Base-by-base conservation (phyloP, 2,888 invertebrate genomes). In the Rhagonycha fulva region DNA sequence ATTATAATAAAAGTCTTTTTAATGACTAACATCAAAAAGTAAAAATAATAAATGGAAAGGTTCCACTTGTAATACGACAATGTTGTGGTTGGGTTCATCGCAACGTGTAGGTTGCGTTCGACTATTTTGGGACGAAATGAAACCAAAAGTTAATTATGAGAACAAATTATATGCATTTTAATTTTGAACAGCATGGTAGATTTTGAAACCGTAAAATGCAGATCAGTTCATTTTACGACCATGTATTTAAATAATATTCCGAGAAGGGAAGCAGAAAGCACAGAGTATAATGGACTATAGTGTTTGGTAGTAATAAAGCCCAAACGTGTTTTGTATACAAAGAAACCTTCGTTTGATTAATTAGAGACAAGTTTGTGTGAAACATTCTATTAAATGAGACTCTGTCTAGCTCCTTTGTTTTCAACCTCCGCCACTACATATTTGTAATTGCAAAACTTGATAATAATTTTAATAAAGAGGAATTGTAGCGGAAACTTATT, bases 291-390 rank as follows among this genome's bases (percentile, higher is more conserved):
- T 74, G 73, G 68, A 76, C 74, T 76, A 76, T 71, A 76, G 68
- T 74, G 76, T 76, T 76, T 71, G 76, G 68, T 74, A 74, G 74
- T 74, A 76, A 74, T 76, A 76, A 76, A 76, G 70, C 74, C 74
- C 47, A 71, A 74, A 76, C 76, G 76, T 76, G 76, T 76, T 76
- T 74, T 71, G 76, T 76, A 76, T 76, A 76, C 76, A 76, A 76
- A 76, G 76, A 71, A 74, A 74, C 71, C 71, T 71, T 74, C 74
- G 32, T 71, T 74, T 76, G 76, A 76, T 76, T 76, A 76, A 76
- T 76, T 74, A 71, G 74, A 76, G 74, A 74, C 74, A 74, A 74
- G 71, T 76, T 74, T 76, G 74, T 74, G 71, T 76, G 73, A 76
- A 76, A 66, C 70, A 71, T 73, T 73, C 72, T 74, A 71, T 73